phyloP scores from a whole-genome alignment of 2,113 vertebrate species.

The Erpornis zantholeuca region DNA sequence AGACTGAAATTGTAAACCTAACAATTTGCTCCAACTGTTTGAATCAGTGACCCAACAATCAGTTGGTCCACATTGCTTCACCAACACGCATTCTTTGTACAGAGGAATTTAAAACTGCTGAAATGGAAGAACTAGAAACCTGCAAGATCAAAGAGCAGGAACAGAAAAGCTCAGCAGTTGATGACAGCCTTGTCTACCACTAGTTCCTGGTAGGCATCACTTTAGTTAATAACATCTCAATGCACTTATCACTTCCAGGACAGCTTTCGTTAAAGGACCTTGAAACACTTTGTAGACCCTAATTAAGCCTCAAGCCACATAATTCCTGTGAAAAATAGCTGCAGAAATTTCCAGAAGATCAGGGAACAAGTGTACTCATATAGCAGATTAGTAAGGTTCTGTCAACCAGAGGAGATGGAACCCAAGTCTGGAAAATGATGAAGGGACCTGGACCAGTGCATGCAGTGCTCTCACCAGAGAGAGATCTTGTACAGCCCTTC shows the following conservation, averaged over 20 bases:
- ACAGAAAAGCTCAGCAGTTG: neutral
- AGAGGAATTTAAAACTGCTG: neutral
- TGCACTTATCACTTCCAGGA: neutral
- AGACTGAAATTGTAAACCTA: neutral
- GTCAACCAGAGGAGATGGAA: neutral
- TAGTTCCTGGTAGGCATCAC: neutral
- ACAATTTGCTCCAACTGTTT: neutral
- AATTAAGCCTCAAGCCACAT: neutral
- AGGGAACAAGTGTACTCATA: neutral
- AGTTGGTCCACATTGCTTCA: neutral
- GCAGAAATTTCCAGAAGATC: neutral
- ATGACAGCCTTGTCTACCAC: neutral
- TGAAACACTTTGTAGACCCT: neutral
- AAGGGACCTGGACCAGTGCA: neutral
- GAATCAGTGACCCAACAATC: neutral
- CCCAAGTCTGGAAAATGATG: neutral
- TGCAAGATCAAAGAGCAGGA: constrained; percentile 4
- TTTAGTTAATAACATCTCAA: neutral
- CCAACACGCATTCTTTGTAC: neutral
- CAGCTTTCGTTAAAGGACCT: neutral
- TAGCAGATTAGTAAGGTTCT: neutral
- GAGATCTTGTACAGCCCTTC: neutral
- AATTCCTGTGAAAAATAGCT: neutral
- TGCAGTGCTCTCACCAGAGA: neutral
- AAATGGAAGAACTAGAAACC: neutral